Evolutionary conservation across 2,888 invertebrate species (phyloP).

Genomic region (Elysia crispata): DNA sequence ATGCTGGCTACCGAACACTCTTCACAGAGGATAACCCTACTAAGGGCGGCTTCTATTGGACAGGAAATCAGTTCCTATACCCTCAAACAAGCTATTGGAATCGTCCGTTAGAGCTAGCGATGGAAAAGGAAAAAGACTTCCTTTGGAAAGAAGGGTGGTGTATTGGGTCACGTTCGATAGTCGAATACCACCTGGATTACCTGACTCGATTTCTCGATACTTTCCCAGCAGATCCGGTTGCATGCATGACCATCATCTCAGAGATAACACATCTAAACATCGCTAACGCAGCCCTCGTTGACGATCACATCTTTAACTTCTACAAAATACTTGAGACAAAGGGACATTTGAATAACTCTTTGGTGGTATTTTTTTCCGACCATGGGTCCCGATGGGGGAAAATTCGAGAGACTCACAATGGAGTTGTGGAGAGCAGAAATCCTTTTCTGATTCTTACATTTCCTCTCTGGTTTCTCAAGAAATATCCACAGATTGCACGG

Average conservation of each 20-base stretch:
- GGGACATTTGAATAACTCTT: conserved; percentile 65
- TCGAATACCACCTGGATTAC: conserved; percentile 84
- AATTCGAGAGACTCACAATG: conserved; percentile 88
- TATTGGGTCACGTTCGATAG: conserved; percentile 84
- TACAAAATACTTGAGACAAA: conserved; percentile 78
- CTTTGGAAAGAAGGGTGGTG: conserved; percentile 79
- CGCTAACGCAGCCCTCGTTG: conserved; percentile 87
- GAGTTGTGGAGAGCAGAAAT: conserved; percentile 88
- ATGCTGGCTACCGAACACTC: conserved; percentile 87
- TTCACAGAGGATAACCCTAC: conserved; percentile 89
- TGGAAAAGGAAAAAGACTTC: conserved; percentile 68
- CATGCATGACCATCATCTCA: conserved; percentile 90
- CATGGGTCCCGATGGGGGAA: conserved; percentile 93
- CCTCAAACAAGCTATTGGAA: conserved; percentile 91
- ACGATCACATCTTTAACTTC: conserved; percentile 82
- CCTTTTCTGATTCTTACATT: conserved; percentile 87
- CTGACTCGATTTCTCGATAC: conserved; percentile 79
- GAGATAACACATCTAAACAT: conserved; percentile 90
- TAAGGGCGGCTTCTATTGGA: conserved; percentile 89
- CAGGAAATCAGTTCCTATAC: conserved; percentile 85
- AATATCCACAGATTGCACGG: conserved; percentile 82
- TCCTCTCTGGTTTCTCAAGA: conserved; percentile 85
- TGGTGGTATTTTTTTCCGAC: conserved; percentile 84
- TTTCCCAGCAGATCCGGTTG: conserved; percentile 83
- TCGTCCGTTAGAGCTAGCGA: conserved; percentile 85